These are phyloP conservation scores for Agonopterix arenella DNA, from an alignment of 2,888 invertebrate species.

Conservation along the genomic window DNA sequence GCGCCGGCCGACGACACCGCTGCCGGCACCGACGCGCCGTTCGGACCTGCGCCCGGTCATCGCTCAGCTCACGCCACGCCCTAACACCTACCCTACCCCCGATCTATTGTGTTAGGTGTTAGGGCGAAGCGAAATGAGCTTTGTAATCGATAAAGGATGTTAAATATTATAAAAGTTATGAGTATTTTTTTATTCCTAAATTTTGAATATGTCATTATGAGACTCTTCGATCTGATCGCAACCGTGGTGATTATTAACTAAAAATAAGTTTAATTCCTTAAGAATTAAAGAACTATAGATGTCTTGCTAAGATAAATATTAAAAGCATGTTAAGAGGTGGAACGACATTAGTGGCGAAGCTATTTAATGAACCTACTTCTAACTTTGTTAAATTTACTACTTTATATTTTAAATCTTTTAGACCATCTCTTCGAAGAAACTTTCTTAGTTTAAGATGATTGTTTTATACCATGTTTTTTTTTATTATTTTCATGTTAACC, in stretches of 20 bases:
- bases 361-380: conserved; percentile 22
- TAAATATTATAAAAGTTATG: too few species aligned
- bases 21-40: conserved; percentile 92
- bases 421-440: not conserved
- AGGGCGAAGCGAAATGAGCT: conserved; percentile 74
- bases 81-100: conserved; percentile 26
- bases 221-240: too few species aligned
- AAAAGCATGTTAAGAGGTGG: conserved; percentile 23
- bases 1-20: conserved; percentile 91
- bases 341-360: conserved; percentile 54
- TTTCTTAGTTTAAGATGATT: not conserved
- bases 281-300: too few species aligned
- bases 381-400: not conserved
- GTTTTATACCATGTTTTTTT: not conserved
- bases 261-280: too few species aligned
- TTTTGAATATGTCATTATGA: too few species aligned
- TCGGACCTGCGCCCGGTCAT: conserved; percentile 84
- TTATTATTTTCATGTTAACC: not conserved
- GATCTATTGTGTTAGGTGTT: conserved; percentile 53
- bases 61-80: conserved; percentile 66
- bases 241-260: too few species aligned
- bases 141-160: conserved; percentile 9
- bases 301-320: too few species aligned
- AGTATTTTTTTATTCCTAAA: too few species aligned
- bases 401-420: not conserved